A percentile compares a stretch with the other conserved stretches of the same genome.
Evolutionary conservation across 1,140 invertebrate species (phyloP).

Genomic region (Nephila pilipes): DNA sequence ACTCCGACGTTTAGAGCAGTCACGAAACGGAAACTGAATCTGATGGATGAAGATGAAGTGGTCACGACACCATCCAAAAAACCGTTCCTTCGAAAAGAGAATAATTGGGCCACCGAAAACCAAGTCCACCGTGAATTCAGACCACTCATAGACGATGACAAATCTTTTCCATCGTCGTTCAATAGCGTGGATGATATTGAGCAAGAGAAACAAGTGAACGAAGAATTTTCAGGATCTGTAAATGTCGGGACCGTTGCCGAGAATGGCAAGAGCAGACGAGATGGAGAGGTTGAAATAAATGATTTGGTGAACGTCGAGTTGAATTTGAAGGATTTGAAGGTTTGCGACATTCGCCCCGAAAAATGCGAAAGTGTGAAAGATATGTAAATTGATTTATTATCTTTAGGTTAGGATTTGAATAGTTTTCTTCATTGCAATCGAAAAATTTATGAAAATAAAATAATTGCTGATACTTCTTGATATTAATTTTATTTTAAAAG

Average conservation of each 20-base stretch:
- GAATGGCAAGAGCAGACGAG: background rate
- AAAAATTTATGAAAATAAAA: no score
- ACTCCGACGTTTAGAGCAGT: background rate
- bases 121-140: background rate
- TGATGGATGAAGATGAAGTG: slow-evolving; percentile 28
- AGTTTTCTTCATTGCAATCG: no score
- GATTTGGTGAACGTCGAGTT: slow-evolving; percentile 23
- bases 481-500: no score
- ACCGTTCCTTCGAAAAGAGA: no score
- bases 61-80: background rate
- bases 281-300: background rate
- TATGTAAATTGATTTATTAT: no score
- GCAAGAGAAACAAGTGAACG: background rate
- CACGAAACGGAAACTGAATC: background rate
- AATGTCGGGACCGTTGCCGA: background rate
- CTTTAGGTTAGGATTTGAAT: no score
- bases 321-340: slow-evolving; percentile 27
- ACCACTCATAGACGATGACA: background rate
- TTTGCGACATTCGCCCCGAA: background rate
- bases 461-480: no score
- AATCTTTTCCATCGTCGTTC: slow-evolving; percentile 11
- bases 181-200: slow-evolving; percentile 2
- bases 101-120: background rate
- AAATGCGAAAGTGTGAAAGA: background rate
- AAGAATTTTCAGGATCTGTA: background rate